phyloP scores from a whole-genome alignment of 2,797 vertebrate species.

The Centropyge bicolor region DNA sequence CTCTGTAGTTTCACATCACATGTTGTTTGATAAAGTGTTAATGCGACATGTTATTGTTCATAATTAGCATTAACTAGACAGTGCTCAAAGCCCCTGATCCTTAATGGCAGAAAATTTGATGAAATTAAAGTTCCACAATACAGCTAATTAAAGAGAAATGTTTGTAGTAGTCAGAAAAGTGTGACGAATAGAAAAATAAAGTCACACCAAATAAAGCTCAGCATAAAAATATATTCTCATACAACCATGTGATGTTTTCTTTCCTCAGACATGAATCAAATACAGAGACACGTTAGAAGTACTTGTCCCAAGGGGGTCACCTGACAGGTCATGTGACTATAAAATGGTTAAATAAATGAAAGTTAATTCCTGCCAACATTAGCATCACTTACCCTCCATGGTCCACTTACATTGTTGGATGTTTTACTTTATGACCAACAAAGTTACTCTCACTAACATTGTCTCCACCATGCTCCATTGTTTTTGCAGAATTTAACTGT shows the following conservation, averaged over 20 bases:
- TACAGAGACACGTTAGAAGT: too few relatives aligned
- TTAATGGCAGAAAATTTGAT: neutral
- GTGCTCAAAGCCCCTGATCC: neutral
- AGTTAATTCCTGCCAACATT: conserved; percentile 16
- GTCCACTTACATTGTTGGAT: conserved; percentile 20
- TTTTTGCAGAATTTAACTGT: conserved; percentile 11
- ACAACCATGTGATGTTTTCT: too few relatives aligned
- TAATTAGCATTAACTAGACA: conserved; percentile 5
- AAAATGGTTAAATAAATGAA: neutral
- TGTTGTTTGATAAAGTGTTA: neutral
- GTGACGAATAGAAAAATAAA: neutral
- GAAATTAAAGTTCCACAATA: neutral
- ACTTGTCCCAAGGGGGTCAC: too few relatives aligned
- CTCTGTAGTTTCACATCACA: neutral
- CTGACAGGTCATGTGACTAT: too few relatives aligned
- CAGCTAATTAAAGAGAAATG: neutral
- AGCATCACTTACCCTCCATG: conserved; percentile 2
- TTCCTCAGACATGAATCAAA: too few relatives aligned
- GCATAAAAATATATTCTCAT: too few relatives aligned
- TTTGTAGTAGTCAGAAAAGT: neutral
- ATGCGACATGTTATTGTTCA: conserved; percentile 5
- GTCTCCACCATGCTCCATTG: conserved; percentile 10
- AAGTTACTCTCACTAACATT: conserved; percentile 6
- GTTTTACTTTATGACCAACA: conserved; percentile 22
- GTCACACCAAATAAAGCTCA: too few relatives aligned